These are phyloP conservation scores for Nipponacmea schrenckii DNA, from an alignment of 2,888 invertebrate species.

Conservation along the genomic window DNA sequence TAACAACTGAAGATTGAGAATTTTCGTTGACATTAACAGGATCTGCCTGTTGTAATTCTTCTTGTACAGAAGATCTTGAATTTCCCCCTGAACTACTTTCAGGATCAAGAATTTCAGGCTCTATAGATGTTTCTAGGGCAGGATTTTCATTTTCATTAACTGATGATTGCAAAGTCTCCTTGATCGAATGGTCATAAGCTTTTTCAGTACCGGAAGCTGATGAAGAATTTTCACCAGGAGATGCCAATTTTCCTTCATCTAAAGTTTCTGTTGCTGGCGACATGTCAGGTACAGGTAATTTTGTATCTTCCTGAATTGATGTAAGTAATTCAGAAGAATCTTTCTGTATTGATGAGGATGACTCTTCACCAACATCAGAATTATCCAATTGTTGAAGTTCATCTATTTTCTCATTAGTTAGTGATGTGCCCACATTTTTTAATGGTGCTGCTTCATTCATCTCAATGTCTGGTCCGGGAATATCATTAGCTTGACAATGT, in stretches of 20 bases:
- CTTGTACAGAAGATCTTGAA: too few species aligned
- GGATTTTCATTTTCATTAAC: too few species aligned
- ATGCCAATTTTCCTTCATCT: not conserved
- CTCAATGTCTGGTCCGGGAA: constrained; percentile 9
- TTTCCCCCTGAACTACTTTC: constrained; percentile 9
- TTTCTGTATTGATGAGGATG: constrained; percentile 4
- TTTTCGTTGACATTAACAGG: not conserved
- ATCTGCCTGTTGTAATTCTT: too few species aligned
- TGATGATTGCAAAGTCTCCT: too few species aligned
- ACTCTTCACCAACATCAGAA: not conserved
- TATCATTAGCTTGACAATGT: constrained; percentile 14
- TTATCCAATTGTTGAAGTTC: not conserved
- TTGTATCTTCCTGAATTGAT: too few species aligned
- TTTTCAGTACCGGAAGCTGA: constrained; percentile 6
- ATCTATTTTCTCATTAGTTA: constrained; percentile 5
- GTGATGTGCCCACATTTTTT: not conserved
- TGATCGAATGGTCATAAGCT: constrained; percentile 6
- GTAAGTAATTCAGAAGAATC: not conserved
- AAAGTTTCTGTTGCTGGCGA: constrained; percentile 3
- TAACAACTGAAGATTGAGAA: constrained; percentile 6
- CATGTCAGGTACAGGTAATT: too few species aligned
- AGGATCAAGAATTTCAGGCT: constrained; percentile 5
- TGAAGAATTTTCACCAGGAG: too few species aligned
- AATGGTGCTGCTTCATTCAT: not conserved
- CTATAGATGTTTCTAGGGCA: not conserved